Conservation (phyloP, 2,888 invertebrate species). For the Furcula furcula region DNA sequence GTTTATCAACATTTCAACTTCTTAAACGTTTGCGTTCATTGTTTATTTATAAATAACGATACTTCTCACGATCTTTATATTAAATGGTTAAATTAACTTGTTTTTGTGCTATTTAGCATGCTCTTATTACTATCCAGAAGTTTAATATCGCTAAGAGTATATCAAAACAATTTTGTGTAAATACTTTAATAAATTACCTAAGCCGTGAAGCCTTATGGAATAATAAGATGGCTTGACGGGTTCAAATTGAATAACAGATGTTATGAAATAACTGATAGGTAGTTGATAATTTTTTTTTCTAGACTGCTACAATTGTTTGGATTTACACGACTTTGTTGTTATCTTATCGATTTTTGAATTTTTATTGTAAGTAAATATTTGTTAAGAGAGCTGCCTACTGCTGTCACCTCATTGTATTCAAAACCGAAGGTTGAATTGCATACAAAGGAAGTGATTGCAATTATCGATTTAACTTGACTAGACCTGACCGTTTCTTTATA, state of each 20-base stretch:
- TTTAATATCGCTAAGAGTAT: too few species aligned
- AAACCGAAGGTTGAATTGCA: constrained; percentile 17
- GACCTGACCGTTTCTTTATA: constrained; percentile 8
- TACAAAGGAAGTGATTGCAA: constrained; percentile 9
- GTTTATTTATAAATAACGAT: constrained; percentile 54
- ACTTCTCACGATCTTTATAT: constrained; percentile 47
- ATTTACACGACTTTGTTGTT: not conserved
- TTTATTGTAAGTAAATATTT: constrained; percentile 1
- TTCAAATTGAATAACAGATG: too few species aligned
- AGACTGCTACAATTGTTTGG: too few species aligned
- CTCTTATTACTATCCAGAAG: too few species aligned
- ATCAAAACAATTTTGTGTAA: too few species aligned
- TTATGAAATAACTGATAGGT: too few species aligned
- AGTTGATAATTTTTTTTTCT: too few species aligned
- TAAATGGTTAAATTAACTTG: constrained; percentile 7
- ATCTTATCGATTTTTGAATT: constrained; percentile 12
- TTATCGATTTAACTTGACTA: constrained; percentile 12
- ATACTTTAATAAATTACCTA: too few species aligned
- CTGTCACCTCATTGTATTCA: constrained; percentile 10
- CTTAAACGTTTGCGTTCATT: constrained; percentile 47
- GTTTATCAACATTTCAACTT: constrained; percentile 59
- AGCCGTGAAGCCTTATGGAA: too few species aligned
- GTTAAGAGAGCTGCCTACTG: constrained; percentile 1
- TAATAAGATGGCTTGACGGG: too few species aligned
- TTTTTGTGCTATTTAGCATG: not conserved